phyloP scores from a whole-genome alignment of 2,113 vertebrate species.

The Todiramphus saurophagus region DNA sequence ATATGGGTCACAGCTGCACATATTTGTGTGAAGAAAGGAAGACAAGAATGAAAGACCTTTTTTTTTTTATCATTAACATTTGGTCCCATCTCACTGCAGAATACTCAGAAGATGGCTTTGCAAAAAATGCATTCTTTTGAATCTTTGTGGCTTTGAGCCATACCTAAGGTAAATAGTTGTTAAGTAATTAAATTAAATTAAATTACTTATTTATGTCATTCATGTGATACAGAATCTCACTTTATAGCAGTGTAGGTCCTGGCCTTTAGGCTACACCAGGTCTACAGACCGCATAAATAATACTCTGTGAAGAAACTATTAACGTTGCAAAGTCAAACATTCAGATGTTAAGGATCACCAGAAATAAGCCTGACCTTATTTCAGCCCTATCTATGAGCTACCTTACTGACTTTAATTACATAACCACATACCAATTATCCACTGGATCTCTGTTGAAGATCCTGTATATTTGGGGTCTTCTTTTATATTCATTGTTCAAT shows the following conservation, averaged over 20 bases:
- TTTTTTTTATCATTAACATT: constrained; percentile 8
- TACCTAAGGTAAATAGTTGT: not conserved
- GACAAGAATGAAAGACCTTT: constrained; percentile 32
- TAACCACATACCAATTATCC: not conserved
- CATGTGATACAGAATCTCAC: not conserved
- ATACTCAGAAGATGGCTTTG: not conserved
- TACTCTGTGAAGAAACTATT: not conserved
- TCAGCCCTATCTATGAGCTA: not conserved
- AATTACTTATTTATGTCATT: not conserved
- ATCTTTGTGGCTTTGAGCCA: not conserved
- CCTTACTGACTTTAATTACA: not conserved
- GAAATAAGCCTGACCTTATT: not conserved
- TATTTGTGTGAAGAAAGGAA: constrained; percentile 47
- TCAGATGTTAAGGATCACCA: not conserved
- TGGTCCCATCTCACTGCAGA: not conserved
- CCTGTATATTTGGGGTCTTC: not conserved
- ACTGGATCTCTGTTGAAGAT: not conserved
- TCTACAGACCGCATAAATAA: not conserved
- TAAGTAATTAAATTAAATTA: too few species aligned
- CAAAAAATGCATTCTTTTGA: not conserved
- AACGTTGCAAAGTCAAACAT: not conserved
- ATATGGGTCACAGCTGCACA: constrained; percentile 48
- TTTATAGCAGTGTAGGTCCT: not conserved
- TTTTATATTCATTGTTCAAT: not conserved
- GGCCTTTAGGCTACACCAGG: not conserved